Conservation (phyloP, 1,140 invertebrate genomes). For the Coenobita brevimanus region DNA sequence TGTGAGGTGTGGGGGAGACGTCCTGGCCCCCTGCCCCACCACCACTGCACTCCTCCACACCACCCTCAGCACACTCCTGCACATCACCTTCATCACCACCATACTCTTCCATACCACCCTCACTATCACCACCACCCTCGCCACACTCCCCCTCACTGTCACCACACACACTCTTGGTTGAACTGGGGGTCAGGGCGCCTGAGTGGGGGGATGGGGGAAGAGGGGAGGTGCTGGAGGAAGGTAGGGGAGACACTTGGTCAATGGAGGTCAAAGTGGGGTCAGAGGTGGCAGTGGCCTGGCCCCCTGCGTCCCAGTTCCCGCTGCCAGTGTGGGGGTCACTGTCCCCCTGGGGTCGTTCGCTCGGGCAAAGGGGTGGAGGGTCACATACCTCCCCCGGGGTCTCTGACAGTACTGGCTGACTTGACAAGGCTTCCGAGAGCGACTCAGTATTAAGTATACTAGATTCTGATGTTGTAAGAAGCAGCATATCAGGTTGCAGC, state of each 20-base stretch:
- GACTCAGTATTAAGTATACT: neutral
- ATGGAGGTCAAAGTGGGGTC: neutral
- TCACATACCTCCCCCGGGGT: neutral
- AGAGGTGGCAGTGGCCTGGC: no score
- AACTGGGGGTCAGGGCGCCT: conserved; percentile 35
- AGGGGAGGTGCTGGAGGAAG: neutral
- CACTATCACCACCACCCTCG: conserved; percentile 25
- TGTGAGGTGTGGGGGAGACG: neutral
- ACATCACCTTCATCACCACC: conserved; percentile 18
- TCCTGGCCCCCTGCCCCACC: no score
- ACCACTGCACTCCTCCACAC: neutral
- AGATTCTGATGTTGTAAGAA: neutral
- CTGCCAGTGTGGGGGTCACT: no score
- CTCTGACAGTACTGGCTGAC: neutral
- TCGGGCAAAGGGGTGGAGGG: neutral
- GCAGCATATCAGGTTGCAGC: no score
- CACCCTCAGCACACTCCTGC: neutral
- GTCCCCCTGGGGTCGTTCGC: no score
- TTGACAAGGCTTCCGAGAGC: neutral
- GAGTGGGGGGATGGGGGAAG: conserved; percentile 1
- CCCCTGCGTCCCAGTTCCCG: no score
- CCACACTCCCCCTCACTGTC: conserved; percentile 19
- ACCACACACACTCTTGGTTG: conserved; percentile 53
- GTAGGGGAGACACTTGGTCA: neutral
- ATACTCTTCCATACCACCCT: neutral